Percentiles rank a stretch among this genome's conserved stretches.
Conservation (phyloP, 2,113 vertebrate genomes). For the Actinemys pallida region DNA sequence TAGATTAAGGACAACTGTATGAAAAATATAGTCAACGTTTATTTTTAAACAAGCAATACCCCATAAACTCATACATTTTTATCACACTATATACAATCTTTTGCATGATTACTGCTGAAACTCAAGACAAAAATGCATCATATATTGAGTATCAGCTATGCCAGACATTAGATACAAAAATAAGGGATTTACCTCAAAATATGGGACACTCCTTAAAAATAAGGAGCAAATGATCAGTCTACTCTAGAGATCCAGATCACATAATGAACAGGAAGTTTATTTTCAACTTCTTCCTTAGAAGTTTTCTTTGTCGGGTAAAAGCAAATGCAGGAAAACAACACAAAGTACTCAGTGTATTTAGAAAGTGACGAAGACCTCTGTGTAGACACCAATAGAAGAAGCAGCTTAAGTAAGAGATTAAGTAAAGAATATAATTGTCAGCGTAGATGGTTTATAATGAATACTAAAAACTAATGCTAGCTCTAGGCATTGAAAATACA, state of each 20-base stretch:
- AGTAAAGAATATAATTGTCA: conserved; percentile 46
- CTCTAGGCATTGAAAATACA: conserved; percentile 12
- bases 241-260: background rate
- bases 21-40: background rate
- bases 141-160: background rate
- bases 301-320: background rate
- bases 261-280: background rate
- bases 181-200: background rate
- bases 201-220: background rate
- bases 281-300: background rate
- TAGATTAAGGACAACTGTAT: background rate
- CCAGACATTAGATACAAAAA: background rate
- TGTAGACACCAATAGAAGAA: conserved; percentile 66
- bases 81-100: background rate
- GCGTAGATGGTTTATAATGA: conserved; percentile 33
- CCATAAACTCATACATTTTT: no score
- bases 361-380: conserved; percentile 45
- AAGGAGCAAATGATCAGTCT: background rate
- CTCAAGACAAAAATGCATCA: background rate
- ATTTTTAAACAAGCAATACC: background rate
- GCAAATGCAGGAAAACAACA: background rate
- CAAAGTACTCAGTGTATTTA: conserved; percentile 46
- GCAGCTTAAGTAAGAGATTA: conserved; percentile 45
- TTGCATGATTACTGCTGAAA: background rate
- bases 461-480: conserved; percentile 30